Evolutionary conservation across 2,797 vertebrate genomes (phyloP).

Genomic region (Cirrhinus molitorella): DNA sequence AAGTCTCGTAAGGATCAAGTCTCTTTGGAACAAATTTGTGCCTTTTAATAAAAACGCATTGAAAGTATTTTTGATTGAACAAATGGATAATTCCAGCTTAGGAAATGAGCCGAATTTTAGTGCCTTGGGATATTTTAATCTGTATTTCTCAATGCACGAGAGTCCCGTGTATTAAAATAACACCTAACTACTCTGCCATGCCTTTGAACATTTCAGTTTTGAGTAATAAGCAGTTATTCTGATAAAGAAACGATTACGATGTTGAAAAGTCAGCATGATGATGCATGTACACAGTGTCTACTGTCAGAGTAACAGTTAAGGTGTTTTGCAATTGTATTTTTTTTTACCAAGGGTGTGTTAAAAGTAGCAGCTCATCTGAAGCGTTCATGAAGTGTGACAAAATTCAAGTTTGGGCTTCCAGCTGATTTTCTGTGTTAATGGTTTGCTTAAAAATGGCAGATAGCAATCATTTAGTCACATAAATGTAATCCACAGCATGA

Average conservation of each 20-base stretch:
- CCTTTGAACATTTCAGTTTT: conserved; percentile 45
- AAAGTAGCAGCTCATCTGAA: conserved; percentile 11
- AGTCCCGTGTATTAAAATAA: conserved; percentile 37
- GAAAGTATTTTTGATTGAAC: conserved; percentile 55
- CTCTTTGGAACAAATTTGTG: conserved; percentile 73
- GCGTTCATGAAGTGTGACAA: conserved; percentile 1
- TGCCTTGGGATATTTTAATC: conserved; percentile 78
- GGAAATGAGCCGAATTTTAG: conserved; percentile 70
- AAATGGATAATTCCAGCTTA: conserved; percentile 39
- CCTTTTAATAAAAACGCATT: conserved; percentile 69
- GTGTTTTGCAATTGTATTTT: conserved; percentile 22
- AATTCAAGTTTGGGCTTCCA: conserved; percentile 14
- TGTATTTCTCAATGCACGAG: conserved; percentile 49
- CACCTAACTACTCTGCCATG: conserved; percentile 16
- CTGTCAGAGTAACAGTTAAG: background rate
- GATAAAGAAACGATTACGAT: conserved; percentile 26
- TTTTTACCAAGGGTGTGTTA: conserved; percentile 14
- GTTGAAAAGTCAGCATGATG: conserved; percentile 22
- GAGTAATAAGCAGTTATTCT: conserved; percentile 32
- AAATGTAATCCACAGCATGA: conserved; percentile 62
- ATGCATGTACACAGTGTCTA: conserved; percentile 12
- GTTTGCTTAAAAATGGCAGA: conserved; percentile 18
- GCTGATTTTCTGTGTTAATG: conserved; percentile 16
- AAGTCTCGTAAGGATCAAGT: conserved; percentile 68
- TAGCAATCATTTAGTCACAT: background rate